Conservation (phyloP, 2,113 vertebrate species). For the Planiliza haematocheilus region DNA sequence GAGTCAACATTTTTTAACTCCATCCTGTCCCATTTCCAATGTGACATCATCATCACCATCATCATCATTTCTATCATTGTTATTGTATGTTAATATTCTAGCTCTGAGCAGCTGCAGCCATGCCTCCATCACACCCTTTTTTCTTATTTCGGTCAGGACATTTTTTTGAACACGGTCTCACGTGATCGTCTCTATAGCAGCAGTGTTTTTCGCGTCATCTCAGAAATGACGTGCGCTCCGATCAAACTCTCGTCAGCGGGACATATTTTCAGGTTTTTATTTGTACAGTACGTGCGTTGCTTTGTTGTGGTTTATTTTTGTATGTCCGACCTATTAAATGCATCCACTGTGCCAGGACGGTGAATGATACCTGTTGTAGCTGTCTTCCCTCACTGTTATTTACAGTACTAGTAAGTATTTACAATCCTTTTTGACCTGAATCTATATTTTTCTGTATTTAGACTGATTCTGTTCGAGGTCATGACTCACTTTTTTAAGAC, state of each 20-base stretch:
- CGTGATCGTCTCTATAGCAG: constrained; percentile 78
- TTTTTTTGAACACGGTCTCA: constrained; percentile 91
- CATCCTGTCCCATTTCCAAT: constrained; percentile 74
- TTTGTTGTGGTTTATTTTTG: constrained; percentile 86
- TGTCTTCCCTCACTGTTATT: constrained; percentile 78
- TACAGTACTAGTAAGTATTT: constrained; percentile 72
- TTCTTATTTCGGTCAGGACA: constrained; percentile 84
- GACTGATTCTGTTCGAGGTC: constrained; percentile 69
- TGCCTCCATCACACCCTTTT: constrained; percentile 78
- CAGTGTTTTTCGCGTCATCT: constrained; percentile 92
- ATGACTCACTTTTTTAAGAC: constrained; percentile 69
- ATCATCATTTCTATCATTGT: constrained; percentile 67
- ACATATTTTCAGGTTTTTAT: constrained; percentile 93
- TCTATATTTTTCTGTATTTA: constrained; percentile 76
- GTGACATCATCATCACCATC: constrained; percentile 68
- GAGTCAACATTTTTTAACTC: constrained; percentile 49
- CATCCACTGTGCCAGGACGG: constrained; percentile 81
- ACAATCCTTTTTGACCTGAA: constrained; percentile 72
- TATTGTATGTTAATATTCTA: constrained; percentile 62
- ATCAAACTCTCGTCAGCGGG: constrained; percentile 91
- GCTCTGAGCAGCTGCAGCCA: constrained; percentile 83
- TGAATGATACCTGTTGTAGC: constrained; percentile 78
- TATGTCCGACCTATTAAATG: constrained; percentile 83
- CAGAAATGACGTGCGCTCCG: constrained; percentile 83
- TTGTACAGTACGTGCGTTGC: constrained; percentile 89